phyloP scores from a whole-genome alignment of 2,797 vertebrate genomes.

The Triplophysa bombifrons region DNA sequence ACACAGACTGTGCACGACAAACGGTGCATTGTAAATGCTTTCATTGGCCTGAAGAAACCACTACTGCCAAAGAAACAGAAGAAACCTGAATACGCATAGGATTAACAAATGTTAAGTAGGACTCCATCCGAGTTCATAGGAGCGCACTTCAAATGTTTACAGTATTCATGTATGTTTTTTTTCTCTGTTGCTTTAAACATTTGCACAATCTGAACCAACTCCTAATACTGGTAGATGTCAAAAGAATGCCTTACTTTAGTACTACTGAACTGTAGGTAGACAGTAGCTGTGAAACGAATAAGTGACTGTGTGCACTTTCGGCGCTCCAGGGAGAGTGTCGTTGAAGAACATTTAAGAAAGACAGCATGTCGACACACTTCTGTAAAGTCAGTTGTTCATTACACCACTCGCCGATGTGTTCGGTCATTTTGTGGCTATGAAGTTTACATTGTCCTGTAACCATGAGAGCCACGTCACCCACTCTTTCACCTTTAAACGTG shows the following conservation, averaged over 20 bases:
- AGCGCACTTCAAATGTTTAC: slow-evolving; percentile 65
- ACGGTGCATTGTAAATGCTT: slow-evolving; percentile 66
- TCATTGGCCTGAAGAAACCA: slow-evolving; percentile 88
- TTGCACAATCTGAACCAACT: slow-evolving; percentile 79
- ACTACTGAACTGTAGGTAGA: slow-evolving; percentile 79
- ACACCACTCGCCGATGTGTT: neutral
- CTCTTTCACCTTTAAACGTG: neutral
- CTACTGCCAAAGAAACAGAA: slow-evolving; percentile 96
- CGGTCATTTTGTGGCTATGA: neutral
- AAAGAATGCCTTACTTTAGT: slow-evolving; percentile 86
- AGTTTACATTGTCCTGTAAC: neutral
- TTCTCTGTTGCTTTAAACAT: slow-evolving; percentile 65
- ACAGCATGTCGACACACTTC: neutral
- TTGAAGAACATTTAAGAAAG: neutral
- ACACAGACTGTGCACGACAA: slow-evolving; percentile 53
- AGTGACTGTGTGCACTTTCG: slow-evolving; percentile 50
- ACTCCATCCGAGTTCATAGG: slow-evolving; percentile 56
- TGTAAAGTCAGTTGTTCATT: slow-evolving; percentile 13
- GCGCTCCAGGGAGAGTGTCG: neutral
- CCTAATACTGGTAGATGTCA: slow-evolving; percentile 74
- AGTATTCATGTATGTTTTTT: slow-evolving; percentile 52
- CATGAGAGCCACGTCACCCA: neutral
- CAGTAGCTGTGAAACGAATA: slow-evolving; percentile 69
- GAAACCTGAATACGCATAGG: slow-evolving; percentile 70
- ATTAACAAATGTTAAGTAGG: slow-evolving; percentile 53